Conservation (phyloP, 2,888 invertebrate species). For the Adela reaumurella region DNA sequence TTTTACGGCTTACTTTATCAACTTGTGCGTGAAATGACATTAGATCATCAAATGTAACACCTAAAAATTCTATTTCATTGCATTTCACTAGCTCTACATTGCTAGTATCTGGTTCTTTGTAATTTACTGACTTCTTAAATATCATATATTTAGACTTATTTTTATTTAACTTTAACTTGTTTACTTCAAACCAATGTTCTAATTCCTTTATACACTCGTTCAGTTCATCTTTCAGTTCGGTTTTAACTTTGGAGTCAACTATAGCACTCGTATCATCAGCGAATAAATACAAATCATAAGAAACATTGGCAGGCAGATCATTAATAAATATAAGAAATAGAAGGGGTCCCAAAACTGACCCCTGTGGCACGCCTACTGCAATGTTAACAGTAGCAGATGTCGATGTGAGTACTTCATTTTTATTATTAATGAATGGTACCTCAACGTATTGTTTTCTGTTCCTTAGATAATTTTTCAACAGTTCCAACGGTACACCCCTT, state of each 20-base stretch:
- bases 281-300: neutral
- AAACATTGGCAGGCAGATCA: neutral
- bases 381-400: neutral
- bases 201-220: neutral
- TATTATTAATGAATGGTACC: neutral
- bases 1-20: too few species aligned
- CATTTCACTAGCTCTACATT: neutral
- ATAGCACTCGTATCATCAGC: constrained; percentile 2
- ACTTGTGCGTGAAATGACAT: too few species aligned
- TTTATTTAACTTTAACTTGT: neutral
- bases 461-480: neutral
- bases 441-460: neutral
- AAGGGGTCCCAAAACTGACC: neutral
- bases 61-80: too few species aligned
- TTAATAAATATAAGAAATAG: neutral
- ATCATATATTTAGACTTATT: neutral
- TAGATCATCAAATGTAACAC: too few species aligned
- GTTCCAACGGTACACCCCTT: neutral
- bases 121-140: neutral
- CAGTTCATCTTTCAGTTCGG: neutral
- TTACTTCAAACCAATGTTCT: neutral
- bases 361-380: neutral
- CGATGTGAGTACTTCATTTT: neutral
- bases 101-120: neutral
- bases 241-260: neutral